phyloP scores from a whole-genome alignment of 1,140 invertebrate genomes.

The Caerostris extrusa region DNA sequence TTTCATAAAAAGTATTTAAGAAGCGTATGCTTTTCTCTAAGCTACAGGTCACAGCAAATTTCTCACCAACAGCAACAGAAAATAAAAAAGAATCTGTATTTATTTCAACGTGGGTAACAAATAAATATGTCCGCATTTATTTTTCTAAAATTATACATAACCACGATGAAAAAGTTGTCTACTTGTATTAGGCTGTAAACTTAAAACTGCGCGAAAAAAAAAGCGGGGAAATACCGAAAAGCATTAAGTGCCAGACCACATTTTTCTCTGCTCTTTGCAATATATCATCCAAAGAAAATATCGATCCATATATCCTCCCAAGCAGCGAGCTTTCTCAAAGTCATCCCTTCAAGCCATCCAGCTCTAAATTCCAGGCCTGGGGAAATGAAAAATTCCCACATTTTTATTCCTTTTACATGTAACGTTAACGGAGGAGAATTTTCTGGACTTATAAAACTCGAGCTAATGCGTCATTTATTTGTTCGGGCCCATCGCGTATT shows the following conservation, averaged over 20 bases:
- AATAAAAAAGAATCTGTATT: too few species aligned
- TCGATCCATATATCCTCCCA: slow-evolving; percentile 37
- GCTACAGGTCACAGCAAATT: too few species aligned
- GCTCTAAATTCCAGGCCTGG: not conserved
- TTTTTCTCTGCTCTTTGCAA: not conserved
- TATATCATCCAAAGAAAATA: slow-evolving; percentile 56
- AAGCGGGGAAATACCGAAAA: not conserved
- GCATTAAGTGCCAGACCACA: not conserved
- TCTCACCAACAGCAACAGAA: too few species aligned
- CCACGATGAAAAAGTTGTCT: not conserved
- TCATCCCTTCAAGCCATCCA: not conserved
- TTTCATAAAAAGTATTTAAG: too few species aligned
- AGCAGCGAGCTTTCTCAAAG: slow-evolving; percentile 29
- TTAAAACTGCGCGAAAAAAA: not conserved
- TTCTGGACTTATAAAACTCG: slow-evolving; percentile 29
- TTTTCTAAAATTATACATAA: not conserved
- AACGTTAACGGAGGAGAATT: slow-evolving; percentile 41
- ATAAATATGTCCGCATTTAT: too few species aligned
- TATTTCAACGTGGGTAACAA: too few species aligned
- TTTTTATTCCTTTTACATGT: slow-evolving; percentile 50
- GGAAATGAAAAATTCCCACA: slow-evolving; percentile 1
- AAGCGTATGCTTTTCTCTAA: too few species aligned
- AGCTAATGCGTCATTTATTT: slow-evolving; percentile 63
- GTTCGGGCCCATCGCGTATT: not conserved
- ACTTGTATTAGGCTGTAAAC: not conserved